Base-by-base conservation (phyloP, 2,113 vertebrate species). In the rabbit (Oryctolagus cuniculus) region DNA sequence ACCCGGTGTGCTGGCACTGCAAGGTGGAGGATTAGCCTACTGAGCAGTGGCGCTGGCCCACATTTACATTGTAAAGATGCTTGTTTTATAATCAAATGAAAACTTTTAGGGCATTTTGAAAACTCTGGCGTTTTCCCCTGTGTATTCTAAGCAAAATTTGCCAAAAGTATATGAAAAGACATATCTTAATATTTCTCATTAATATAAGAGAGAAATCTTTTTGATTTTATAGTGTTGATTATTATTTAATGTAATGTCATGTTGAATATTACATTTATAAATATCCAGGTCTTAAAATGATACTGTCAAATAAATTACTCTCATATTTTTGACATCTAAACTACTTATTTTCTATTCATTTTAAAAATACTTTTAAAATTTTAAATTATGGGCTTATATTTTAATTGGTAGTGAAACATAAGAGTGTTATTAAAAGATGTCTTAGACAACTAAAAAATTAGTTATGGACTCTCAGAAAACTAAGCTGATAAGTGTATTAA, bases 181-280 rank as follows among this genome's bases (percentile, higher is more conserved):
- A 44, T 38, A 27, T 91, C 49, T 84, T 84, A 38, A 36, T 94
- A 78, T 87, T 80, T 93, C 53, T 93, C 22, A 94, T 73, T 93
- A 66, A 9, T 77, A 22, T 53, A 55, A 90, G 82, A 93, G 44
- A 89, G 2, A 66, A 70, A 90, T 78, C 16, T 63, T 6, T 51
- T 88, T 70, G 16, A 63, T 79, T 83, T 77, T 49, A 29, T 34
- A 16, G 7, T 34, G 6, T 86, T 90, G 74, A 25, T 66, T 92
- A 83, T 8, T 15, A 73, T 66, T 78, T 90, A 53, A 16, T 67
- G 69, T 63, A 90, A 53, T 75, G 51, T 55, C 63, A 79, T 89
- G 11, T 4, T 53, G 44, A 36, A 79, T 91, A 87, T 70, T 84
- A 83, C 92, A 79, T 79, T 79, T 83, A 38, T 86, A 81, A 55